phyloP scores from a whole-genome alignment of 1,140 invertebrate genomes.

The Lanistes nyassanus region DNA sequence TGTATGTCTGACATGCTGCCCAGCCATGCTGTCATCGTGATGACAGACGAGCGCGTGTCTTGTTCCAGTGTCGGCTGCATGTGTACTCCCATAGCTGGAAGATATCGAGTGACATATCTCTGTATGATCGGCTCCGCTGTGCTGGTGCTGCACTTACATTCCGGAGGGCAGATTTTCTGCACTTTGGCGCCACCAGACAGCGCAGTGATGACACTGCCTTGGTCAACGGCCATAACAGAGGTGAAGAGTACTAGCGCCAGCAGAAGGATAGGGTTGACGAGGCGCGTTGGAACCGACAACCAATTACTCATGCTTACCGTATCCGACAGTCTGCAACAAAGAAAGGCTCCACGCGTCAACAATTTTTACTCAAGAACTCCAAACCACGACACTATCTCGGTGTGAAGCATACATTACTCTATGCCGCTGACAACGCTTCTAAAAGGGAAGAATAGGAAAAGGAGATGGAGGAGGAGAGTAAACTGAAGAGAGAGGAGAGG shows the following conservation, averaged over 20 bases:
- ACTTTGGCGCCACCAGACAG: background rate
- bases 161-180: background rate
- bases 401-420: too few species aligned
- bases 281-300: background rate
- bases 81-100: constrained; percentile 12
- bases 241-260: background rate
- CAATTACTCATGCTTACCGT: too few species aligned
- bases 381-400: too few species aligned
- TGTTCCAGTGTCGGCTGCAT: constrained; percentile 7
- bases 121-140: constrained; percentile 12
- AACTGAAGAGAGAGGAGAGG: too few species aligned
- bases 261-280: background rate
- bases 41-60: constrained; percentile 5
- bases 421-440: too few species aligned
- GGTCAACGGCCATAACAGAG: constrained; percentile 1
- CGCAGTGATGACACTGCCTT: constrained; percentile 7
- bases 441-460: too few species aligned
- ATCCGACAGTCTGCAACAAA: too few species aligned
- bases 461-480: too few species aligned
- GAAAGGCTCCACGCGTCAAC: too few species aligned
- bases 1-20: constrained; percentile 14
- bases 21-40: constrained; percentile 4
- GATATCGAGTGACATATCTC: constrained; percentile 6
- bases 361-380: too few species aligned
- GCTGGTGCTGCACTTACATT: constrained; percentile 3